These are phyloP conservation scores for Saturnia japonica DNA, from an alignment of 2,888 invertebrate genomes.

Conservation along the genomic window DNA sequence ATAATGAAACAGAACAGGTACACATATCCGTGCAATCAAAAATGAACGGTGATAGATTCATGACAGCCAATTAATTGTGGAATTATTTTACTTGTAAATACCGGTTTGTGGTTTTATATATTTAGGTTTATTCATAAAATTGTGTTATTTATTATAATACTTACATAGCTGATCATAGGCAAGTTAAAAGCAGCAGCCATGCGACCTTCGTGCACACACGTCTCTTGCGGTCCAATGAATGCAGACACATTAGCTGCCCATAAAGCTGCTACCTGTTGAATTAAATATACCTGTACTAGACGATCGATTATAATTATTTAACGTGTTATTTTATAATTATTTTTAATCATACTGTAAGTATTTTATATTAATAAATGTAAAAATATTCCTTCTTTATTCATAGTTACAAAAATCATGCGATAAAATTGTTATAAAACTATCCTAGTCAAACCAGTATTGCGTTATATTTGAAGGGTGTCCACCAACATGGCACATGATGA, in stretches of 20 bases:
- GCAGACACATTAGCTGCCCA: conserved; percentile 93
- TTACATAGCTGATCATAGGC: conserved; percentile 98
- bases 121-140: not conserved
- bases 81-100: not conserved
- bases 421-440: too few species aligned
- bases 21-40: not conserved
- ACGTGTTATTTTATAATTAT: not conserved
- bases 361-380: not conserved
- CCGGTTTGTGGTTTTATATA: not conserved
- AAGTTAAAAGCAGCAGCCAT: conserved; percentile 97
- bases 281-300: not conserved
- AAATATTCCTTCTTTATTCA: not conserved
- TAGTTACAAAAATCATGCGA: conserved; percentile 19
- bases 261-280: conserved; percentile 86
- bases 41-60: not conserved
- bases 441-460: not conserved
- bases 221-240: conserved; percentile 91
- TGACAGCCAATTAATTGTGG: not conserved
- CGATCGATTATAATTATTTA: not conserved
- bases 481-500: not conserved
- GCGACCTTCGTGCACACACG: conserved; percentile 95
- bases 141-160: conserved; percentile 57
- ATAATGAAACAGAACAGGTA: not conserved
- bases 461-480: not conserved
- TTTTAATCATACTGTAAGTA: not conserved